Conservation (phyloP, 1,140 invertebrate species). For the Leptinotarsa texana region DNA sequence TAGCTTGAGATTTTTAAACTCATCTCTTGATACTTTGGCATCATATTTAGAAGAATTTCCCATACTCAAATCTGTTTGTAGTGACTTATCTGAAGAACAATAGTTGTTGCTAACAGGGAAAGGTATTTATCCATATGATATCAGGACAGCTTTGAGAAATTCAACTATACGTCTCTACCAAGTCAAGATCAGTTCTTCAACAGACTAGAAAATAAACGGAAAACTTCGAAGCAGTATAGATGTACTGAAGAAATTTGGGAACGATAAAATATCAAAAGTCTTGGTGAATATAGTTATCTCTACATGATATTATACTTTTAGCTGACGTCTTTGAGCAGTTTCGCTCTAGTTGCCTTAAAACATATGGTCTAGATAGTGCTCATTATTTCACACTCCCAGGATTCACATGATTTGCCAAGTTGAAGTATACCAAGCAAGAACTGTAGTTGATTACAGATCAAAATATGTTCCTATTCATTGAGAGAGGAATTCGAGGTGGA, state of each 20-base stretch:
- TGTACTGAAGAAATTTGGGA: conserved; percentile 56
- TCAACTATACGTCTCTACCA: conserved; percentile 26
- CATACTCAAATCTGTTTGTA: conserved; percentile 18
- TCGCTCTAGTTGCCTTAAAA: conserved; percentile 43
- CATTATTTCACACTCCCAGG: conserved; percentile 42
- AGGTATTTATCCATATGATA: conserved; percentile 51
- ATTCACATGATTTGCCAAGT: conserved; percentile 46
- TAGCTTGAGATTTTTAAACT: conserved; percentile 30
- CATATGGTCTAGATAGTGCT: conserved; percentile 52
- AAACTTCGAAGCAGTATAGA: conserved; percentile 49
- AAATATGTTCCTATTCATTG: conserved; percentile 52
- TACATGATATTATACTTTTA: conserved; percentile 56
- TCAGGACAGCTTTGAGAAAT: conserved; percentile 40
- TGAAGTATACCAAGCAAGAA: conserved; percentile 45
- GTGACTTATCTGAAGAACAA: conserved; percentile 28
- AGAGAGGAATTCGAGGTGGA: conserved; percentile 53
- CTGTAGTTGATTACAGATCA: conserved; percentile 53
- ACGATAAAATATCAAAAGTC: conserved; percentile 43
- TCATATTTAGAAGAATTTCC: conserved; percentile 30
- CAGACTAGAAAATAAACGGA: conserved; percentile 51
- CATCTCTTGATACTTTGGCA: conserved; percentile 24
- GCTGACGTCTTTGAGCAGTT: conserved; percentile 57
- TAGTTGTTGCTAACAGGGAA: conserved; percentile 48
- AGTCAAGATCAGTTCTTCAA: conserved; percentile 14
- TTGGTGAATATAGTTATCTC: conserved; percentile 54